Evolutionary conservation across 2,113 vertebrate species (phyloP).

Genomic region (Silurus glanis): DNA sequence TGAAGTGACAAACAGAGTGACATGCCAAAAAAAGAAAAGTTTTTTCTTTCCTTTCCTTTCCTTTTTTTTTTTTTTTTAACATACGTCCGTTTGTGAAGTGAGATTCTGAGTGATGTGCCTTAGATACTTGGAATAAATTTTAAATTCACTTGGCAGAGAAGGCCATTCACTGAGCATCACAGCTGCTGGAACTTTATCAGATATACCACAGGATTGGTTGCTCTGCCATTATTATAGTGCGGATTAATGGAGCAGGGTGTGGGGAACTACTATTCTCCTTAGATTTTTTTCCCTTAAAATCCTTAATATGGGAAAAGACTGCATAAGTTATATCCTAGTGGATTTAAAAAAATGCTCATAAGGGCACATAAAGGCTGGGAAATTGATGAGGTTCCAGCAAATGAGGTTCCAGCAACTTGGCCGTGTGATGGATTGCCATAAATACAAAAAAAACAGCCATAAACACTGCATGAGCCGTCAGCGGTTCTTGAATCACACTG

Average conservation of each 20-base stretch:
- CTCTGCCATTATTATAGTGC: background rate
- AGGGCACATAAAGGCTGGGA: too few species aligned
- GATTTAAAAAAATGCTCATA: background rate
- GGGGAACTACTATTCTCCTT: background rate
- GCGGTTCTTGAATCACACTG: slow-evolving; percentile 24
- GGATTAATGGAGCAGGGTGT: background rate
- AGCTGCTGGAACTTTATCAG: slow-evolving; percentile 23
- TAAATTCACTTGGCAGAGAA: background rate
- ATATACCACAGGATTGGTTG: background rate
- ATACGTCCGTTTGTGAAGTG: background rate
- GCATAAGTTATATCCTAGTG: background rate
- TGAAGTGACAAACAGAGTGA: background rate
- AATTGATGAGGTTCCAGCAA: too few species aligned
- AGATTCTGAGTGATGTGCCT: background rate
- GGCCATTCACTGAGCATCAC: background rate
- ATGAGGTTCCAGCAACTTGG: slow-evolving; percentile 21
- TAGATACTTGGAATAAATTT: background rate
- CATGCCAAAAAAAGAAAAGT: background rate
- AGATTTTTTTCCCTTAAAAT: background rate
- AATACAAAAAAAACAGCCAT: slow-evolving; percentile 40
- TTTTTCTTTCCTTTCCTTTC: background rate
- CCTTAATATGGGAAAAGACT: background rate
- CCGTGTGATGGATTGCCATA: slow-evolving; percentile 36
- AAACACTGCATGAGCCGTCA: slow-evolving; percentile 8
- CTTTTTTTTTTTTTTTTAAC: background rate